Evolutionary conservation across 2,113 vertebrate genomes (phyloP), one percentile per base, ranked within the genome.

Genomic region (Alexandromys fortis): DNA sequence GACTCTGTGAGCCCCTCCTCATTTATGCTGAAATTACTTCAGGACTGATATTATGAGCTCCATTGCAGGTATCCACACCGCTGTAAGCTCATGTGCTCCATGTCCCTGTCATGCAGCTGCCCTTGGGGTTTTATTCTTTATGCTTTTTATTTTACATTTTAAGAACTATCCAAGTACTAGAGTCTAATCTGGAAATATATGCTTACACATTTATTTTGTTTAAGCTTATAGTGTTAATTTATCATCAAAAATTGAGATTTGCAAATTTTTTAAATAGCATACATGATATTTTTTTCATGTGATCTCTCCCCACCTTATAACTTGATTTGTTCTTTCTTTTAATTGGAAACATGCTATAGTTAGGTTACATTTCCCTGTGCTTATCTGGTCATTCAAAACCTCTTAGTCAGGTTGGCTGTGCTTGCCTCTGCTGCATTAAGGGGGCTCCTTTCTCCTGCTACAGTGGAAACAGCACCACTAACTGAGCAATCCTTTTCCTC

Each of bases 131-230:
- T 95, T 82, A 72, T 24, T 55, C 38, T 38, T 65, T 4, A 28
- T 19, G 49, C 11, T 65, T 82, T 52, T 92, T 77, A 89, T 63
- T 92, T 86, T 70, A 72, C 22, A 33, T 91, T 75, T 3, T 86
- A 61, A 28, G 11, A 91, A 67, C 24, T 87, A 26, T 52, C 12
- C 75, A 33, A 67, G 4, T 76, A 35, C 67, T 89, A 73, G 67
- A 94, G 38, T 38, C 3, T 90, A 70, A 47, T 17, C 35, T 0
- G 0, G 26, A 42, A 58, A 89, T 22, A 58, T 86, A 55, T 49
- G 42, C 26, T 7, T 30, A 45, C 28, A 67, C 82, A 65, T n/a
- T 92, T 89, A 42, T 96, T 87, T 88, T 95, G 91, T 70, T 90
- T 95, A 96, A 75, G 19, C 19, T 42, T 81, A 49, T 82, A 4